A percentile compares a stretch with the other conserved stretches of the same genome.
Evolutionary conservation across 2,888 invertebrate species (phyloP).

Genomic region (Pterostichus madidus): DNA sequence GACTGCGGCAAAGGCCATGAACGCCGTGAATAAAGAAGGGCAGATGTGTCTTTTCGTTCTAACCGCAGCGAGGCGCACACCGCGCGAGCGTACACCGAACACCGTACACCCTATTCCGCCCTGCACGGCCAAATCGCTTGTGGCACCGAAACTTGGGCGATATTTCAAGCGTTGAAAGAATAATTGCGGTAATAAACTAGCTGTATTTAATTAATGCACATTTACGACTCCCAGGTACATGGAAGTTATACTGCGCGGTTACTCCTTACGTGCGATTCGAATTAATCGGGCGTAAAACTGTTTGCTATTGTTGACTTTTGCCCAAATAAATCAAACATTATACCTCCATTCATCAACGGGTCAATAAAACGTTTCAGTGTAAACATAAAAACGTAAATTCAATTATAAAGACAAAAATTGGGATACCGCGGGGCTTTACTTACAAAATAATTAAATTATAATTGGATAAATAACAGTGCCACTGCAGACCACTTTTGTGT

Average conservation of each 20-base stretch:
- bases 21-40: constrained; percentile 55
- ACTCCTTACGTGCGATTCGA: constrained; percentile 60
- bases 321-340: constrained; percentile 15
- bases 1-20: constrained; percentile 20
- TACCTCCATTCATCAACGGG: neutral
- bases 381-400: too few species aligned
- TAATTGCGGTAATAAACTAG: constrained; percentile 66
- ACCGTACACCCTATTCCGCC: neutral
- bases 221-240: constrained; percentile 65
- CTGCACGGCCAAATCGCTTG: constrained; percentile 43
- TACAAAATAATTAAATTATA: too few species aligned
- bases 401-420: too few species aligned
- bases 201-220: constrained; percentile 66
- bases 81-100: neutral
- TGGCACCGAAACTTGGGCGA: constrained; percentile 61
- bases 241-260: constrained; percentile 64
- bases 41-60: constrained; percentile 59
- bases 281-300: constrained; percentile 60
- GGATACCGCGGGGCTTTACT: too few species aligned
- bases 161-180: constrained; percentile 66
- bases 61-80: constrained; percentile 5
- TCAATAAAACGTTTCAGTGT: constrained; percentile 7
- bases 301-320: constrained; percentile 43
- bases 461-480: too few species aligned
- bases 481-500: too few species aligned